Evolutionary conservation across 2,113 vertebrate genomes (phyloP).

Genomic region (Corvus cornix): DNA sequence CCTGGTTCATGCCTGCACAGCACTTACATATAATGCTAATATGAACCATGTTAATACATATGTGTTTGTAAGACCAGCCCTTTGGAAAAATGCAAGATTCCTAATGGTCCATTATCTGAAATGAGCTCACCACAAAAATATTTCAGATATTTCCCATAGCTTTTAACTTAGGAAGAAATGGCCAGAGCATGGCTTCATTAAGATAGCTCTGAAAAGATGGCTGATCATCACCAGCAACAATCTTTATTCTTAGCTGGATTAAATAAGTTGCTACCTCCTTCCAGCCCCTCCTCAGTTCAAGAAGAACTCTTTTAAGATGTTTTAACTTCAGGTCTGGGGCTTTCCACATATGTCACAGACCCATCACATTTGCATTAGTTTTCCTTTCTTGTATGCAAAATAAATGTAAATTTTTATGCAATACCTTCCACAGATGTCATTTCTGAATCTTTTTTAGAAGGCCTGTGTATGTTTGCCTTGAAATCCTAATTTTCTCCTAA

Average conservation of each 20-base stretch:
- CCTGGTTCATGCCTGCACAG: neutral
- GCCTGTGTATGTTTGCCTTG: neutral
- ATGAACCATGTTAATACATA: neutral
- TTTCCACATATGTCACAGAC: neutral
- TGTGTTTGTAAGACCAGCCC: neutral
- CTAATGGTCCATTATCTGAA: neutral
- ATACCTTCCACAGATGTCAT: neutral
- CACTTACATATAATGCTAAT: accelerated
- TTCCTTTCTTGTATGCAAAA: neutral
- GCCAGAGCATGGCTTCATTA: neutral
- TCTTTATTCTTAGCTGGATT: neutral
- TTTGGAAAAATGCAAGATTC: neutral
- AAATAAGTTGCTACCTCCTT: neutral
- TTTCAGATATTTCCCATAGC: neutral
- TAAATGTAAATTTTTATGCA: neutral
- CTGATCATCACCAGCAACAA: neutral
- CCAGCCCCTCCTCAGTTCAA: neutral
- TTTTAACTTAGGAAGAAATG: neutral
- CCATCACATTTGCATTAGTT: neutral
- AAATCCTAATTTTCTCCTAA: neutral
- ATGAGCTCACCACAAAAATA: neutral
- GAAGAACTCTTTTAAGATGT: neutral
- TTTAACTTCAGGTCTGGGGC: neutral
- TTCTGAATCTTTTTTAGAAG: neutral
- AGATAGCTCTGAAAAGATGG: neutral